Conservation (phyloP, 1,140 invertebrate genomes). For the Drosophila ambigua region DNA sequence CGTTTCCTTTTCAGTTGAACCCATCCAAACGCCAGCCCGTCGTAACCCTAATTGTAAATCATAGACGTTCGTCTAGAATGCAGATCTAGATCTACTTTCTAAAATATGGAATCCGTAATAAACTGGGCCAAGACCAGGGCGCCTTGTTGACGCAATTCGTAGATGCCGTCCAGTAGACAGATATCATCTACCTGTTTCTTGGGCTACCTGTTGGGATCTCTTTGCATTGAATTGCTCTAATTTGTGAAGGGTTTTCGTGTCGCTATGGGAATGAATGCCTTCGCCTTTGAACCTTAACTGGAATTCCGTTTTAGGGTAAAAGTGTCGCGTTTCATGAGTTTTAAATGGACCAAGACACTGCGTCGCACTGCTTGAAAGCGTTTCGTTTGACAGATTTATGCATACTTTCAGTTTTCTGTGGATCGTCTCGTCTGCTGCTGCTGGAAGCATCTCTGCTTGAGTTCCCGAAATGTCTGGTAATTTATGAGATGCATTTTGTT, state of each 20-base stretch:
- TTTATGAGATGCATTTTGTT: conserved; percentile 56
- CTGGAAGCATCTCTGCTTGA: conserved; percentile 20
- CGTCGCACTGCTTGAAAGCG: conserved; percentile 50
- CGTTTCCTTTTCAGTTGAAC: too few species aligned
- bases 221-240: conserved; percentile 45
- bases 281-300: conserved; percentile 40
- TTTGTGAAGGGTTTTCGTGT: conserved; percentile 28
- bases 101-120: conserved; percentile 40
- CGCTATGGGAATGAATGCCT: background rate
- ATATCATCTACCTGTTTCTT: conserved; percentile 26
- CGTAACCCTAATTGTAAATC: conserved; percentile 14
- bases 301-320: conserved; percentile 60
- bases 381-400: conserved; percentile 68
- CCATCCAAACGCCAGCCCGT: too few species aligned
- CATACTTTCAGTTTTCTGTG: conserved; percentile 56
- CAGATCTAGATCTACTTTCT: conserved; percentile 11
- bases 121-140: conserved; percentile 27
- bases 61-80: conserved; percentile 5
- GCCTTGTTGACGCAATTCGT: conserved; percentile 51
- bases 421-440: conserved; percentile 7
- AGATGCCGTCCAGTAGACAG: conserved; percentile 7
- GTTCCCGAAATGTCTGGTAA: conserved; percentile 18
- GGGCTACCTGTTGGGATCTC: conserved; percentile 43
- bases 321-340: conserved; percentile 64
- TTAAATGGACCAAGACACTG: conserved; percentile 36